Base-by-base conservation (phyloP, 2,113 vertebrate genomes). In the Xyliphius kryptos region DNA sequence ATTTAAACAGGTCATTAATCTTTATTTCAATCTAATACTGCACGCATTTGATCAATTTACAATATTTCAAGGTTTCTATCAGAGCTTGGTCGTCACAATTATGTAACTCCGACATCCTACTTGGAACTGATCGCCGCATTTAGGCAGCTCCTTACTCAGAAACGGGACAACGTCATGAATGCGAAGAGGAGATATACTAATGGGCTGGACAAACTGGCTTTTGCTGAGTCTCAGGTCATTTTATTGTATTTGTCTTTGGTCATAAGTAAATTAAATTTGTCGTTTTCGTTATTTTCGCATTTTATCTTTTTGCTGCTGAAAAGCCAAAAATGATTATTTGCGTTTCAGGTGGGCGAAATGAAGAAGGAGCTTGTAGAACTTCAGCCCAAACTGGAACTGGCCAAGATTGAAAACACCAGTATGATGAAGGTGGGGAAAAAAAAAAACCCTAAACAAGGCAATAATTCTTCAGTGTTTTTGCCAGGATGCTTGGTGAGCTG, bases 351-450 rank as follows among this genome's bases (percentile, higher is more conserved):
- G 75, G 87, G 87, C 26, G 90, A 91, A 77, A 98, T 98, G 95
- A 90, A 96, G 70, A 66, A 80, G 49, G 91, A 95, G 67, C 84
- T 97, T 32, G 81, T 94, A 63, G 82, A 94, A 5, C 80, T 98
- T 60, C 91, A 98, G 76, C 94, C 96, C 54, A 95, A 89, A 79
- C 69, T 98, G 74, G 88, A 97, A 72, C 81, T 87, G 54, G 91
- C 95, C 67, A 97, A 92, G 80, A 77, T 92, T 67, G 93, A 94
- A 61, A 98, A 98, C 77, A 90, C 78, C 56, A 82, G 83, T 49
- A 98, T 98, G 88, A 97, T 98, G 94, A 76, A 92, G 94, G 96
- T 97, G n/a, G n/a, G n/a, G n/a, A n/a, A n/a, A n/a, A n/a, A n/a
- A n/a, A n/a, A n/a, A n/a, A n/a, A n/a, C n/a, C n/a, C n/a, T n/a